phyloP scores from a whole-genome alignment of 1,140 invertebrate genomes.

The Drosophila nasuta region DNA sequence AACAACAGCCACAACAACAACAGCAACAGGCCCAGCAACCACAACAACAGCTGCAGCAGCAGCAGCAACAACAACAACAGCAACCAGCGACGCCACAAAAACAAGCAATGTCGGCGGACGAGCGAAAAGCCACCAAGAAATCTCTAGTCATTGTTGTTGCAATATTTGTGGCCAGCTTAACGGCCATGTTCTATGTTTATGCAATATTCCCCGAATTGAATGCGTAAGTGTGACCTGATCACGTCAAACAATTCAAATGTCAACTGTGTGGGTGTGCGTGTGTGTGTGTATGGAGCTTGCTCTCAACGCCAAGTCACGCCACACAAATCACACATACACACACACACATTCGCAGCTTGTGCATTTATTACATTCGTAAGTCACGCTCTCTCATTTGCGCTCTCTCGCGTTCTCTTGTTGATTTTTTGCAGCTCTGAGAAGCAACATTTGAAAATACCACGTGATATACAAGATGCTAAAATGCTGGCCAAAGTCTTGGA shows the following conservation, averaged over 20 bases:
- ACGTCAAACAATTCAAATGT: conserved; percentile 2
- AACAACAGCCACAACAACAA: not conserved
- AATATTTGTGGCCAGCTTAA: conserved; percentile 74
- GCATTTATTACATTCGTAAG: conserved; percentile 29
- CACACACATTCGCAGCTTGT: conserved; percentile 2
- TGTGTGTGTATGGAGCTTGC: conserved; percentile 14
- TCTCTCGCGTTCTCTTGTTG: not conserved
- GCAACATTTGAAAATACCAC: conserved; percentile 95
- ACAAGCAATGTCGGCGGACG: conserved; percentile 77
- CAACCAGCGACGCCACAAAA: conserved; percentile 54
- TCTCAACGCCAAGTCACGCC: conserved; percentile 57
- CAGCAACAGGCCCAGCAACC: conserved; percentile 15
- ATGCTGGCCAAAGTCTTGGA: conserved; percentile 95
- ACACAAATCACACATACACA: conserved; percentile 41
- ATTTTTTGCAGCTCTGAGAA: conserved; percentile 93
- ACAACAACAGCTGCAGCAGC: conserved; percentile 12
- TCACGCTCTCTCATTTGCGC: conserved; percentile 6
- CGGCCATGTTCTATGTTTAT: conserved; percentile 86
- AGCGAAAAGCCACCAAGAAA: conserved; percentile 80
- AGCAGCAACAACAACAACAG: conserved; percentile 12
- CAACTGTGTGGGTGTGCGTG: not conserved
- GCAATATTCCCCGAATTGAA: conserved; percentile 92
- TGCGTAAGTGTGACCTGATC: conserved; percentile 89
- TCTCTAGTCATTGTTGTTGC: conserved; percentile 79
- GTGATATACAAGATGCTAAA: conserved; percentile 98